A percentile compares a stretch with the other conserved stretches of the same genome.
These are phyloP conservation scores for Oscheius sp. DNA, from an alignment of 2,888 invertebrate species.

Conservation along the genomic window DNA sequence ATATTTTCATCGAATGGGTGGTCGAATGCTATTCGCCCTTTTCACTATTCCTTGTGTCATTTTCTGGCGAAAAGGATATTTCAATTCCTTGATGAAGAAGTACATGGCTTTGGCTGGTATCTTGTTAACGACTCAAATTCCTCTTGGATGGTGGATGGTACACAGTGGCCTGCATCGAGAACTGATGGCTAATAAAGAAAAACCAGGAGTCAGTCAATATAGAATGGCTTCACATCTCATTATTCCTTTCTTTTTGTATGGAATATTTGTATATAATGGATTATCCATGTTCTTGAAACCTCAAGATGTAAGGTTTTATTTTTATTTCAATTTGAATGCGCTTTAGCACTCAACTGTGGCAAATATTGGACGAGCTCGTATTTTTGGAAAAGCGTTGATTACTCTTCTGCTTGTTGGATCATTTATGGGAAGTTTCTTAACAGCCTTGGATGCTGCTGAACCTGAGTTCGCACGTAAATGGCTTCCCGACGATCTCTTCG, in stretches of 20 bases:
- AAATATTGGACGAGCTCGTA: neutral
- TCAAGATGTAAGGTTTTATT: neutral
- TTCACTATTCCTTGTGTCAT: neutral
- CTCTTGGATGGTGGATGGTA: slow-evolving; percentile 4
- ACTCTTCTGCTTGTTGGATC: slow-evolving; percentile 6
- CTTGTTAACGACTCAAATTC: neutral
- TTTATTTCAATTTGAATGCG: neutral
- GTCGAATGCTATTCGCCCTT: neutral
- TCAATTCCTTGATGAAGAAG: neutral
- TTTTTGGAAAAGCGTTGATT: neutral
- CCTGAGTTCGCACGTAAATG: slow-evolving; percentile 1
- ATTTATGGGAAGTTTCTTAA: neutral
- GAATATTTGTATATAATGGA: neutral
- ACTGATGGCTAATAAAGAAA: neutral
- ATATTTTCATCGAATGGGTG: slow-evolving; percentile 7
- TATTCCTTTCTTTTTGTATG: neutral
- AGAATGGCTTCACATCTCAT: slow-evolving; percentile 2
- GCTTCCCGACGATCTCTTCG: slow-evolving; percentile 3
- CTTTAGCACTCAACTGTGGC: neutral
- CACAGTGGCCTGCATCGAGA: slow-evolving; percentile 1
- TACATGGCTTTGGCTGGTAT: neutral
- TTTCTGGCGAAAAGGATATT: slow-evolving; percentile 2
- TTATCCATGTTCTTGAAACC: neutral
- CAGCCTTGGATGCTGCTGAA: slow-evolving; percentile 4
- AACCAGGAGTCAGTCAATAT: slow-evolving; percentile 14